Conservation (phyloP, 2,113 vertebrate species). For the Probosciger aterrimus region DNA sequence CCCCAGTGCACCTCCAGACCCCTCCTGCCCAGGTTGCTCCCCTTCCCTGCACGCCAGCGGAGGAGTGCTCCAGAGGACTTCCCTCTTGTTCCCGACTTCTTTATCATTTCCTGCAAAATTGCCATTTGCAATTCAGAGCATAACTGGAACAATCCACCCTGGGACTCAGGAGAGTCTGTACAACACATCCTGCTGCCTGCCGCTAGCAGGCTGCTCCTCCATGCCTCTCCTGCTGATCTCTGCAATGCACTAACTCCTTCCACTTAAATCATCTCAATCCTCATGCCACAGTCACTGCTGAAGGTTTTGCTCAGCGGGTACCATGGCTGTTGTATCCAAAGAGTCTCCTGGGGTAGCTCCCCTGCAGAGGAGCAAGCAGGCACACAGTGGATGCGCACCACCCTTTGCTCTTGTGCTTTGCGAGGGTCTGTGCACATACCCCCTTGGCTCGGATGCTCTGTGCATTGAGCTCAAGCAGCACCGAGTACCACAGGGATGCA, state of each 20-base stretch:
- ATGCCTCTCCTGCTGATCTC: rapidly evolving
- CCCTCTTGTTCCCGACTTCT: neutral
- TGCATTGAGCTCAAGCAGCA: neutral
- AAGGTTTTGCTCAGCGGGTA: neutral
- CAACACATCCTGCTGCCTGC: neutral
- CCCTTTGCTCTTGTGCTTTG: neutral
- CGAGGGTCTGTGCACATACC: rapidly evolving
- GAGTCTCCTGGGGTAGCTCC: neutral
- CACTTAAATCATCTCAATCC: neutral
- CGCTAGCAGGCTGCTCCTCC: neutral
- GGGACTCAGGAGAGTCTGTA: neutral
- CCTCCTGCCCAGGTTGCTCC: neutral
- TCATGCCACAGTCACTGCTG: neutral
- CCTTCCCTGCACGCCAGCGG: neutral
- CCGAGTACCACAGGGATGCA: rapidly evolving
- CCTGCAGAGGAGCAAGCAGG: neutral
- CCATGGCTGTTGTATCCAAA: neutral
- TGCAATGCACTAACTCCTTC: neutral
- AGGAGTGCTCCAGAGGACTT: neutral
- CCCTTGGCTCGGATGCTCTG: too few relatives aligned
- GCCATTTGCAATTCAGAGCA: rapidly evolving
- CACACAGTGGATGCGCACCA: rapidly evolving
- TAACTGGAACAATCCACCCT: rapidly evolving
- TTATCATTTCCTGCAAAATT: neutral
- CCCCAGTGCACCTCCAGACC: rapidly evolving